These are phyloP conservation scores for Indicator indicator DNA, from an alignment of 2,113 vertebrate genomes.

Conservation along the genomic window DNA sequence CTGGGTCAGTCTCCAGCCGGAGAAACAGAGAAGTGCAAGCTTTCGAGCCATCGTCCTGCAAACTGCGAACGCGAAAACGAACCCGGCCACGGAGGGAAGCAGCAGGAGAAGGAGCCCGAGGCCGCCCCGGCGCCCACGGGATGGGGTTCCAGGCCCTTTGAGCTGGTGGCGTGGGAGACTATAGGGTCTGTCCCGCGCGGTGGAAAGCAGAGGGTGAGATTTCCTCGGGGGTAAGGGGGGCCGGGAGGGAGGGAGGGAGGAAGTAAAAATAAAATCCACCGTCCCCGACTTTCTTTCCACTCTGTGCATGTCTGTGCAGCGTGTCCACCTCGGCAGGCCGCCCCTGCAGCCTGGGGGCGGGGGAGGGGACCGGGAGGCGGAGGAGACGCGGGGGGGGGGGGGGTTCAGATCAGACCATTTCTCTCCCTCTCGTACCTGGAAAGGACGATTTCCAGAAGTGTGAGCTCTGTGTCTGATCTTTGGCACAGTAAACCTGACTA, in stretches of 20 bases:
- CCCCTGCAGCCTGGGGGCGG: not conserved
- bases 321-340: constrained; percentile 25
- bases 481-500: constrained; percentile 85
- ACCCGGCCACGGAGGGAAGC: not conserved
- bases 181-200: not conserved
- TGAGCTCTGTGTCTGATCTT: constrained; percentile 85
- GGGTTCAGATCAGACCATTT: constrained; percentile 17
- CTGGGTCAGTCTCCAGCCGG: not conserved
- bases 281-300: not conserved
- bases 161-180: not conserved
- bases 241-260: not conserved
- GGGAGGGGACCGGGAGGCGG: constrained; percentile 12
- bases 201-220: not conserved
- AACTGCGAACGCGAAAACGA: not conserved
- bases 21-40: not conserved
- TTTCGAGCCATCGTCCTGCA: not conserved
- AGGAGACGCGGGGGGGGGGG: not conserved
- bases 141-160: not conserved
- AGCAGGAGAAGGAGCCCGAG: not conserved
- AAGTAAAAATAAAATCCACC: not conserved
- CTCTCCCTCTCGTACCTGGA: constrained; percentile 80
- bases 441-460: constrained; percentile 89
- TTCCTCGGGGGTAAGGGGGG: not conserved
- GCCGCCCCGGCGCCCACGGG: not conserved
- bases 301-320: not conserved